Base-by-base conservation (phyloP, 2,888 invertebrate genomes). In the Baronia brevicornis region DNA sequence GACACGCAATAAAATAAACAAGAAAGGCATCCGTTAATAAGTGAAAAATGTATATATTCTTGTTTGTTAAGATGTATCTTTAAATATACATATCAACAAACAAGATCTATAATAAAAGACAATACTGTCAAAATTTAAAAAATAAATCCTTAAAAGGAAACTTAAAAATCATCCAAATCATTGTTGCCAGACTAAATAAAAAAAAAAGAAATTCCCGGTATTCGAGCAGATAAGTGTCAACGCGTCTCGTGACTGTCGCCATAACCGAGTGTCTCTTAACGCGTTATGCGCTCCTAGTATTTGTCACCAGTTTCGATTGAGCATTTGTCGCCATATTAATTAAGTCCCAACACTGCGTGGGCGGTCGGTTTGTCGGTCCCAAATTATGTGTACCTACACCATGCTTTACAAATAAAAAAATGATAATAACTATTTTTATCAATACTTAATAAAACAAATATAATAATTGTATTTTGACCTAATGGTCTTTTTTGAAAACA, bases 301-400 rank as follows among this genome's bases (percentile, higher is more conserved):
- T 68, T 80, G 80, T 80, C 80, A 79, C 78, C 78, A 68, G 68
- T 53, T 64, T 41, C 65, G 70, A 73, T 71, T 72, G 71, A 72
- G 71, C 66, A 71, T 72, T 70, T 58, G 54, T 54, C 60, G 51
- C 59, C 46, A 43, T 39, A 42, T 49, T 54, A 54, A 51, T 58
- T 52, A 53, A 39, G 25, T 15, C 9, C 14, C 8, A n/a, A 8
- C 15, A 14, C 17, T n/a, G 18, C 17, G 18, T 18, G 19, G 17
- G 18, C 6, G n/a, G 10, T 7, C 19, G 3, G 6, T 19, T 7
- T 4, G 19, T 5, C 8, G 3, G 6, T 19, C 8, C 19, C 8
- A 3, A 7, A 5, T 19, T 19, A 7, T 19, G 6, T 19, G 3
- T 4, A 19, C 7, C n/a, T 19, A 3, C 7, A 7, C 3, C 7